Evolutionary conservation across 1,140 invertebrate species (phyloP).

Genomic region (Dryas iulia): DNA sequence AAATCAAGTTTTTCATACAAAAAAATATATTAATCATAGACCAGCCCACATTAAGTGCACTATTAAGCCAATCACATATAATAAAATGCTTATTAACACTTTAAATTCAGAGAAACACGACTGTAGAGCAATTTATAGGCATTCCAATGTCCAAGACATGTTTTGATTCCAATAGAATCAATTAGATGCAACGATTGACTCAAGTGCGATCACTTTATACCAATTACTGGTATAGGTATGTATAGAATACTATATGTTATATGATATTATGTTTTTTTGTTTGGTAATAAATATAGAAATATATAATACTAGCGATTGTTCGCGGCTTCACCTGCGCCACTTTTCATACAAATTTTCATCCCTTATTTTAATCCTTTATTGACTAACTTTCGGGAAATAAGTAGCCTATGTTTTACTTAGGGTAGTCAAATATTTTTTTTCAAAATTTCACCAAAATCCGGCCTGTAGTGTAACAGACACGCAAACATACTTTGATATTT

Average conservation of each 20-base stretch:
- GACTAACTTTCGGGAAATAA: no score
- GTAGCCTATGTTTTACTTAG: no score
- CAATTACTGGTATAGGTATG: constrained; percentile 27
- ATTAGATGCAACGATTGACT: constrained; percentile 35
- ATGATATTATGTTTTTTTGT: neutral
- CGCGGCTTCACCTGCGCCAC: no score
- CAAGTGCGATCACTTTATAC: constrained; percentile 40
- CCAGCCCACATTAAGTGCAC: neutral
- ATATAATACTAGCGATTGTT: no score
- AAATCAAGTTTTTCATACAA: neutral
- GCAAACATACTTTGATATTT: no score
- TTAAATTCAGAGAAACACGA: constrained; percentile 2
- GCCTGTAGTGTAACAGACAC: no score
- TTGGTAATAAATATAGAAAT: no score
- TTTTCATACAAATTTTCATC: no score
- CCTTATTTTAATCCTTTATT: no score
- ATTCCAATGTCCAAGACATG: constrained; percentile 30
- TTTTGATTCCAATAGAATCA: constrained; percentile 38
- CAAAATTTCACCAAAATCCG: no score
- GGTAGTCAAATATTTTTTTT: no score
- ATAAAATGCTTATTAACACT: constrained; percentile 7
- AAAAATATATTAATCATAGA: neutral
- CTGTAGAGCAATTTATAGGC: constrained; percentile 22
- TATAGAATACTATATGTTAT: neutral
- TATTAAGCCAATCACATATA: constrained; percentile 2